Conservation (phyloP, 2,113 vertebrate genomes). For the Zosterops japonicus region DNA sequence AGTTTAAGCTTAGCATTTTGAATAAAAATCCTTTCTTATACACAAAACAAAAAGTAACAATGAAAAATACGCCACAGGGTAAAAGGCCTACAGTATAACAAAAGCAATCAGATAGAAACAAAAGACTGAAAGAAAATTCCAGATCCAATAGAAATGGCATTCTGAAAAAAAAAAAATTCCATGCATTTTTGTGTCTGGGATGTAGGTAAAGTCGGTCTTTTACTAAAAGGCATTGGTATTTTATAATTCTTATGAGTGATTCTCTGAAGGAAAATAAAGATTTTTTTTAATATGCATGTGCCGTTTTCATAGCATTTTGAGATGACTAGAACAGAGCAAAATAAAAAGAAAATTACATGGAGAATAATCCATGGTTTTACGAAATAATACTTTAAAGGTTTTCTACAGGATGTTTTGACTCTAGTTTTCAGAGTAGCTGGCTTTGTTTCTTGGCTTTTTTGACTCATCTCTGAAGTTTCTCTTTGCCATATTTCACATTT, state of each 20-base stretch:
- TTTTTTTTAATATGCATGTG: not conserved
- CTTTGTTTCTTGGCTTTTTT: not conserved
- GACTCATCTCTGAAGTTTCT: not conserved
- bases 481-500: not conserved
- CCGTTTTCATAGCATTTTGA: not conserved
- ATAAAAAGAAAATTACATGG: not conserved
- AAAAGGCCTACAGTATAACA: conserved; percentile 61
- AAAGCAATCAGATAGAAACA: conserved; percentile 61
- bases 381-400: not conserved
- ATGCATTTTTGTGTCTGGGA: not conserved
- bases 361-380: not conserved
- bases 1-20: conserved; percentile 74
- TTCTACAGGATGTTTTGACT: not conserved
- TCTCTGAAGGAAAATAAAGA: not conserved
- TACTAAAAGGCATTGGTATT: not conserved
- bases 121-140: conserved; percentile 46
- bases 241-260: not conserved
- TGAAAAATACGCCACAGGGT: conserved; percentile 71
- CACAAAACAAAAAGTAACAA: conserved; percentile 61
- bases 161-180: not conserved
- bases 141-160: not conserved
- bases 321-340: not conserved
- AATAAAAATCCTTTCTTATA: conserved; percentile 70
- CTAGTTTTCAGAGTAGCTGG: not conserved
- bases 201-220: not conserved